Base-by-base conservation (phyloP, 2,888 invertebrate genomes). In the Trisateles emortualis region DNA sequence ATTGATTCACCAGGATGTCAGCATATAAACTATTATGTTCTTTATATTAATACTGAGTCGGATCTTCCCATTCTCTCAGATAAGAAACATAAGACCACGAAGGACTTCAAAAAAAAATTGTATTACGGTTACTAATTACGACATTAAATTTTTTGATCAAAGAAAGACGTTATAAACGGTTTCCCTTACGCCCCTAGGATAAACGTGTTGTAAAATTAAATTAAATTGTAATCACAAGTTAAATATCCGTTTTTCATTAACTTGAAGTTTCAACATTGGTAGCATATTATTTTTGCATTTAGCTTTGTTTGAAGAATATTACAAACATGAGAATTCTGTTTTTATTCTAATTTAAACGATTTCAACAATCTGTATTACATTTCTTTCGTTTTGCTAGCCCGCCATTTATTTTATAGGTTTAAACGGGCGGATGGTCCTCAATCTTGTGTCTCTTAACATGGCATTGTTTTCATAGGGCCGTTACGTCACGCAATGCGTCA, bases 401-500 rank as follows among this genome's bases (percentile, higher is more conserved):
- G 44, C 43, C 45, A 55, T 51, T 48, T 52, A 58, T 55, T 65
- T 48, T 19, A 26, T 45, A 49, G 54, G 43, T 53, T 55, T 52
- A 64, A 63, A 56, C 29, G 46, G n/a, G 46, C 42, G 53, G 51
- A 64, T 61, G 57, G 38, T 43, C 17, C 54, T 55, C 60, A 42
- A 49, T 54, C 56, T 57, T 50, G 52, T 62, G 63, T 59, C 67
- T 67, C 68, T 77, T 55, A 74, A 74, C 59, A 76, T 72, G 67
- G 74, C 65, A 69, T 65, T 76, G 74, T 74, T 75, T 74, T 78
- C 71, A 64, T 72, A 56, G 45, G 54, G 40, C 52, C 62, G 69
- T 79, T 78, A 79, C 79, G 76, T 80, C 61, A 76, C 52, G 52
- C 48, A 70, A 61, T 76, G 76, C 80, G 85, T 85, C 83, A 84